Percentiles rank a stretch among this genome's conserved stretches.
phyloP scores from a whole-genome alignment of 2,797 vertebrate species.

The Gorsachius magnificus region DNA sequence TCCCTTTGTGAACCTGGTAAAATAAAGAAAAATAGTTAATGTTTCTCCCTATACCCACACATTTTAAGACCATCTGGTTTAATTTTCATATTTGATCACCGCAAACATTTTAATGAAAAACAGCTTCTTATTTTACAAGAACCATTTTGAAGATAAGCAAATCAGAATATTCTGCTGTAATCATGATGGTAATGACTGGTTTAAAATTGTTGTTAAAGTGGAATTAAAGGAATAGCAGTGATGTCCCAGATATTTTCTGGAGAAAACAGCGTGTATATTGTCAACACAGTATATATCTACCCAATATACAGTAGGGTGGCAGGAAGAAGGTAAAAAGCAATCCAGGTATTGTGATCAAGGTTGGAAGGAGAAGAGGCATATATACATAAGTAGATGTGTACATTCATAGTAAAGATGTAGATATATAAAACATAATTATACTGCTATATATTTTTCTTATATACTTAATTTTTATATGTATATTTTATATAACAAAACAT shows the following conservation, averaged over 20 bases:
- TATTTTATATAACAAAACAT: neutral
- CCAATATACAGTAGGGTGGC: neutral
- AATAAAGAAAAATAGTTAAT: slow-evolving; percentile 29
- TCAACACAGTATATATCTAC: neutral
- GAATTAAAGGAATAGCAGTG: neutral
- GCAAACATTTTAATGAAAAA: neutral
- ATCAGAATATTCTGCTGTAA: neutral
- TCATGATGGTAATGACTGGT: neutral
- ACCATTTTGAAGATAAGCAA: neutral
- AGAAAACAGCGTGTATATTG: neutral
- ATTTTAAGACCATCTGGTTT: neutral
- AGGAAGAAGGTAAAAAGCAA: neutral
- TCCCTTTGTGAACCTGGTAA: neutral
- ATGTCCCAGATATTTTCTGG: neutral
- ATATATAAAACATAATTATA: neutral
- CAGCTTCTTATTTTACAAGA: neutral
- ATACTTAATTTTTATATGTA: neutral
- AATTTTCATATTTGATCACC: neutral
- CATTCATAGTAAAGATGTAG: neutral
- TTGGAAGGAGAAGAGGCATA: neutral
- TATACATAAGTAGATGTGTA: neutral
- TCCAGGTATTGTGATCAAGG: neutral
- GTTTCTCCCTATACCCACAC: neutral
- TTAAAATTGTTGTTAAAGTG: neutral
- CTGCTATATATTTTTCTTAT: neutral